A percentile compares a stretch with the other conserved stretches of the same genome.
Evolutionary conservation across 1,140 invertebrate species (phyloP).

Genomic region (Oedothorax gibbosus): DNA sequence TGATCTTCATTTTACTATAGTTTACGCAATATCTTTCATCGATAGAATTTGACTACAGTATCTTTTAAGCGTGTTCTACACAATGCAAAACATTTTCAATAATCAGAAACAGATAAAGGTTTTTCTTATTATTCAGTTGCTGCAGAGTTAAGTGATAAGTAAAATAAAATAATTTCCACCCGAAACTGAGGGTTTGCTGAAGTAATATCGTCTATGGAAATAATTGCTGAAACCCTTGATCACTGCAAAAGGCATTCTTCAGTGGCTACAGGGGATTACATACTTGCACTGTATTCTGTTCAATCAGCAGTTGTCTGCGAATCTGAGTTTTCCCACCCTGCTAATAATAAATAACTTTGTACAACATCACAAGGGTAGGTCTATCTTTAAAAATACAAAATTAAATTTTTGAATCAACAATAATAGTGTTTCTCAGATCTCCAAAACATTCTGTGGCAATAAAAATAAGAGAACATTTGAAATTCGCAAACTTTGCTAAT

Average conservation of each 20-base stretch:
- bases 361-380: constrained; percentile 42
- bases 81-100: no score
- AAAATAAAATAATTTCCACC: constrained; percentile 38
- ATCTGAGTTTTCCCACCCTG: not conserved
- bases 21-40: no score
- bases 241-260: constrained; percentile 42
- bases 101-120: not conserved
- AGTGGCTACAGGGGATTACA: constrained; percentile 42
- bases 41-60: no score
- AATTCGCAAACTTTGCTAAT: not conserved
- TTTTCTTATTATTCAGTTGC: constrained; percentile 3
- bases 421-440: not conserved
- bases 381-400: not conserved
- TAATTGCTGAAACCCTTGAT: constrained; percentile 54
- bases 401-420: not conserved
- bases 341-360: constrained; percentile 2
- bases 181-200: constrained; percentile 54
- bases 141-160: not conserved
- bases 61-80: no score
- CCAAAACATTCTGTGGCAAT: not conserved
- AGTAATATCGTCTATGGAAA: constrained; percentile 41
- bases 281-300: constrained; percentile 28
- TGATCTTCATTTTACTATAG: no score
- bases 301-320: constrained; percentile 3
- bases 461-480: not conserved